These are phyloP conservation scores for Drosophila setifemur DNA, from an alignment of 1,140 invertebrate species.

Conservation along the genomic window DNA sequence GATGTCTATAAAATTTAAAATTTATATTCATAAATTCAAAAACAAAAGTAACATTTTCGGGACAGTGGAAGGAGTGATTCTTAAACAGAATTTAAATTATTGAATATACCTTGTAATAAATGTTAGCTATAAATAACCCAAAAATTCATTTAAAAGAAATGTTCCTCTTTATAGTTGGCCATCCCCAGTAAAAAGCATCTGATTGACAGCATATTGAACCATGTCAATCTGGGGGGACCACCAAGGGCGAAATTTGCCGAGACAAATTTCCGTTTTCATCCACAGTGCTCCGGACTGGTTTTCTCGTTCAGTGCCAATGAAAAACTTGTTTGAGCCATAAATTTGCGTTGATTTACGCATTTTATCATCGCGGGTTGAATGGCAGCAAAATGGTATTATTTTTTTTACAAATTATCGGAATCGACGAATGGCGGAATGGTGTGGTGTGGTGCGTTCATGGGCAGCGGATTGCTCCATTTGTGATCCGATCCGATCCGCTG, in stretches of 20 bases:
- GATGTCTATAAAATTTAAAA: constrained; percentile 33
- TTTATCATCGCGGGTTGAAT: constrained; percentile 57
- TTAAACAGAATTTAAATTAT: background rate
- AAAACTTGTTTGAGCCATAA: constrained; percentile 59
- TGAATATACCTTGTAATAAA: background rate
- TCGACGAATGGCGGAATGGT: background rate
- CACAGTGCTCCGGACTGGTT: constrained; percentile 29
- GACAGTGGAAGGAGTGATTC: constrained; percentile 13
- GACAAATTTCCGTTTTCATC: constrained; percentile 25
- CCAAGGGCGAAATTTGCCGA: constrained; percentile 31
- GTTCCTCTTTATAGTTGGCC: background rate
- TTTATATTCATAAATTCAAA: constrained; percentile 10
- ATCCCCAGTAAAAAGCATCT: background rate
- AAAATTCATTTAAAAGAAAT: background rate
- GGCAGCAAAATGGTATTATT: constrained; percentile 45
- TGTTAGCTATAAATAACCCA: background rate
- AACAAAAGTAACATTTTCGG: background rate
- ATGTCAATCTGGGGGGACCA: constrained; percentile 15
- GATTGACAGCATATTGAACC: constrained; percentile 2
- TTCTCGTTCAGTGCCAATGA: constrained; percentile 25
- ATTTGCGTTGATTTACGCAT: constrained; percentile 55
- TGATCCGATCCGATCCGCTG: constrained; percentile 10
- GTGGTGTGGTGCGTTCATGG: constrained; percentile 5
- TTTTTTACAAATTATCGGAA: constrained; percentile 48
- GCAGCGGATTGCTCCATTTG: constrained; percentile 32